These are phyloP conservation scores for Cephus nigrinus DNA, from an alignment of 2,888 invertebrate genomes.

Conservation along the genomic window DNA sequence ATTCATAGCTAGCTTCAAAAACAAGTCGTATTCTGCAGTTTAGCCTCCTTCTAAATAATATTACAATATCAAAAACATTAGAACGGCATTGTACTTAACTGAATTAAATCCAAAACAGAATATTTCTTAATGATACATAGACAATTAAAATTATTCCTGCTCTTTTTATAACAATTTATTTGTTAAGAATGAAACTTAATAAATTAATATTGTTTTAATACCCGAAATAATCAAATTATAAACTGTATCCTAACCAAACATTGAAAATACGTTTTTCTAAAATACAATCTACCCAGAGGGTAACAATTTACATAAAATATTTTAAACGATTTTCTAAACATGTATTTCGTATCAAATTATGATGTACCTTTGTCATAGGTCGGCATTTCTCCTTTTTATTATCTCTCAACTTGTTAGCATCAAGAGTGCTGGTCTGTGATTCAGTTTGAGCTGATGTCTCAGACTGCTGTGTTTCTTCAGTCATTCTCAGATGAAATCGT, in stretches of 20 bases:
- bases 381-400: slow-evolving; percentile 74
- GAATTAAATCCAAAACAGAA: slow-evolving; percentile 10
- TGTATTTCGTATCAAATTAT: neutral
- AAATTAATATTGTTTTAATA: neutral
- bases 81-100: neutral
- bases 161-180: neutral
- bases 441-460: slow-evolving; percentile 62
- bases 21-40: too few species aligned
- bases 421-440: slow-evolving; percentile 44
- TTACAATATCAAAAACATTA: neutral
- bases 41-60: too few species aligned
- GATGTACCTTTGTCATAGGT: slow-evolving; percentile 74
- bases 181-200: neutral
- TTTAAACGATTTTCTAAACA: neutral
- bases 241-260: neutral
- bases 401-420: slow-evolving; percentile 69
- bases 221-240: neutral
- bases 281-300: neutral
- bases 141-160: neutral
- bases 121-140: neutral
- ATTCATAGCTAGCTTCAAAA: neutral
- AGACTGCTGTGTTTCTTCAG: slow-evolving; percentile 68
- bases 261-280: neutral
- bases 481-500: slow-evolving; percentile 63
- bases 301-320: neutral